Percentiles rank a stretch among this genome's conserved stretches.
These are phyloP conservation scores for Eira barbara DNA, from an alignment of 2,113 vertebrate species.

Conservation along the genomic window DNA sequence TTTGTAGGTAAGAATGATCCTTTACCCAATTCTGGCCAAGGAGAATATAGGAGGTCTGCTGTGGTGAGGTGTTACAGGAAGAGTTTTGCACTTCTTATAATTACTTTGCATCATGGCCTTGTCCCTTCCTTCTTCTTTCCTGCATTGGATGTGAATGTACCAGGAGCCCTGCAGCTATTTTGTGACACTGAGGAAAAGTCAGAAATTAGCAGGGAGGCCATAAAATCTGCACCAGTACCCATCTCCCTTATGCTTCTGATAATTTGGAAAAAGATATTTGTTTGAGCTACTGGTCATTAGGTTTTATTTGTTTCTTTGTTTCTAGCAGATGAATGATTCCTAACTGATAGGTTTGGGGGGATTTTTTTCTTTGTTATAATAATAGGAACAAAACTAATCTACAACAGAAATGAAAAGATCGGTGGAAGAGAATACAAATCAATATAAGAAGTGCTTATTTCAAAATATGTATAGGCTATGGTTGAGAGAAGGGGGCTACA, in stretches of 20 bases:
- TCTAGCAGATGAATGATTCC: background rate
- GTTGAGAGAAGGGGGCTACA: background rate
- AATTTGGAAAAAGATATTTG: background rate
- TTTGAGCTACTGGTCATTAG: background rate
- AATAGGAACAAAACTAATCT: background rate
- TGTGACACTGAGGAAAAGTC: background rate
- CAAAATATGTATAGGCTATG: background rate
- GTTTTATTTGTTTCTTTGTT: background rate
- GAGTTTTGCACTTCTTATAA: background rate
- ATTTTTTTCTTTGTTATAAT: background rate
- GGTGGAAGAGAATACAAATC: background rate
- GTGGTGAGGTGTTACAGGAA: background rate
- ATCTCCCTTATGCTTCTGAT: background rate
- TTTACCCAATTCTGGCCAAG: background rate
- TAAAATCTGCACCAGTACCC: background rate
- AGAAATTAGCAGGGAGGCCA: background rate
- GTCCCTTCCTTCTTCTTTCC: background rate
- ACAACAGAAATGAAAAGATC: background rate
- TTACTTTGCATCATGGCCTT: background rate
- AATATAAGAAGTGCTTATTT: background rate
- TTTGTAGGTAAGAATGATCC: background rate
- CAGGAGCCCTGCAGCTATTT: background rate
- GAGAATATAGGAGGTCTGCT: background rate
- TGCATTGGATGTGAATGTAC: background rate
- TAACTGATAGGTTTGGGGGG: background rate